Evolutionary conservation across 35 echinoderm and acorn worm species (phyloP).

Genomic region (Strongylocentrotus purpuratus): DNA sequence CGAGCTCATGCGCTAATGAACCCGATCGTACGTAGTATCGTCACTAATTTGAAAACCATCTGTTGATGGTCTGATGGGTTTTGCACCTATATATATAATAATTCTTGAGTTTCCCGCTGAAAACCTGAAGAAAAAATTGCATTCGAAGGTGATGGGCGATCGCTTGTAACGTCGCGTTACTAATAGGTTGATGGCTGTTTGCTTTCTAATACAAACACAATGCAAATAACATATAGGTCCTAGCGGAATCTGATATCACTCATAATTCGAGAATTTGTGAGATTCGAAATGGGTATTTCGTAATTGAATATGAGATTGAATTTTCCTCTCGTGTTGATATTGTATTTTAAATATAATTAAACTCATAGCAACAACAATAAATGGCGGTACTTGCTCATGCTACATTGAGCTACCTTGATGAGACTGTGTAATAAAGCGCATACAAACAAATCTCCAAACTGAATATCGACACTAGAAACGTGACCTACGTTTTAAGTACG

Average conservation of each 20-base stretch:
- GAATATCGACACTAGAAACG: no score
- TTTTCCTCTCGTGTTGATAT: no score
- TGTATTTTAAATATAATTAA: no score
- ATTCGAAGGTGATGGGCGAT: neutral
- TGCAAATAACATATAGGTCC: neutral
- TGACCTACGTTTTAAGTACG: no score
- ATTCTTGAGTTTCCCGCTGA: neutral
- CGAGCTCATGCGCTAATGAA: slow-evolving; percentile 3
- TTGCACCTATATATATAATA: neutral
- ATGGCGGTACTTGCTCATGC: no score
- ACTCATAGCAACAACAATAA: no score
- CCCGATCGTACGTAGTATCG: neutral
- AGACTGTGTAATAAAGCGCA: no score
- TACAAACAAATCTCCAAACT: no score
- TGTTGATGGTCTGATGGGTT: slow-evolving; percentile 2
- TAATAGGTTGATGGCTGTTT: neutral
- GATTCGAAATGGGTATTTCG: no score
- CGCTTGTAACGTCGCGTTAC: neutral
- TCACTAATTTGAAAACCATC: neutral
- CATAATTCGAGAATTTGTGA: neutral
- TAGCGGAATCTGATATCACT: neutral
- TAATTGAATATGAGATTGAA: no score
- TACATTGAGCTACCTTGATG: no score
- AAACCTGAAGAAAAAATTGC: neutral
- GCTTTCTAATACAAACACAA: neutral